These are phyloP conservation scores for Gobius niger DNA, from an alignment of 2,113 vertebrate species.

Conservation along the genomic window DNA sequence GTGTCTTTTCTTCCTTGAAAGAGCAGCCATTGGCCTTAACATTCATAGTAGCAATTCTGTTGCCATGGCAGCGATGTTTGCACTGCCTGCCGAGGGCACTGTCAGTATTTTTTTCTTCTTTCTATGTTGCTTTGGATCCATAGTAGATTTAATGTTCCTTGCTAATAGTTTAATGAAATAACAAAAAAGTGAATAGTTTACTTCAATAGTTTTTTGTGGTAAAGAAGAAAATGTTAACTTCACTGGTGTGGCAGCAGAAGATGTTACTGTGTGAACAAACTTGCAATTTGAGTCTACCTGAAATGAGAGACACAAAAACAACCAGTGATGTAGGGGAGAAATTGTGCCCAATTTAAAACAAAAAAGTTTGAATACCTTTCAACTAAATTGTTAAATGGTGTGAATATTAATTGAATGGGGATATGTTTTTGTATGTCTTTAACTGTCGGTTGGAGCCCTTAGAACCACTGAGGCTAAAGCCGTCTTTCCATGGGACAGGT, in stretches of 20 bases:
- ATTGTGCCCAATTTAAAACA: too few relatives aligned
- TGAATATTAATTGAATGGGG: too few relatives aligned
- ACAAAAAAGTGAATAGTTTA: too few relatives aligned
- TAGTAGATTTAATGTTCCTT: background rate
- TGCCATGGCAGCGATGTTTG: conserved; percentile 1
- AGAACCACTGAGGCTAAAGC: too few relatives aligned
- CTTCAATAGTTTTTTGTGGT: background rate
- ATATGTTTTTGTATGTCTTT: too few relatives aligned
- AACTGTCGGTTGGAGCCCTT: too few relatives aligned
- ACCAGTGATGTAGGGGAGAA: too few relatives aligned
- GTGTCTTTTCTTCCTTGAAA: background rate
- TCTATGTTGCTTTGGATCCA: background rate
- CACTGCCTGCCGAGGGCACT: background rate
- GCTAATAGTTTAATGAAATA: background rate
- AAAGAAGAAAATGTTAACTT: background rate
- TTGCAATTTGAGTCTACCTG: too few relatives aligned
- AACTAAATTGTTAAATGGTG: too few relatives aligned
- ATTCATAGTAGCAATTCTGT: background rate
- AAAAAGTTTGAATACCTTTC: too few relatives aligned
- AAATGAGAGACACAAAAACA: too few relatives aligned
- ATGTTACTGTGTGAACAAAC: background rate
- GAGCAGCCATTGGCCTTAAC: background rate
- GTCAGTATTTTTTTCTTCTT: background rate
- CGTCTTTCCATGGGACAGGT: too few relatives aligned
- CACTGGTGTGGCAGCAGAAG: background rate